Evolutionary conservation across 2,797 vertebrate genomes (phyloP).

Genomic region (Muraenolepis orangiensis): DNA sequence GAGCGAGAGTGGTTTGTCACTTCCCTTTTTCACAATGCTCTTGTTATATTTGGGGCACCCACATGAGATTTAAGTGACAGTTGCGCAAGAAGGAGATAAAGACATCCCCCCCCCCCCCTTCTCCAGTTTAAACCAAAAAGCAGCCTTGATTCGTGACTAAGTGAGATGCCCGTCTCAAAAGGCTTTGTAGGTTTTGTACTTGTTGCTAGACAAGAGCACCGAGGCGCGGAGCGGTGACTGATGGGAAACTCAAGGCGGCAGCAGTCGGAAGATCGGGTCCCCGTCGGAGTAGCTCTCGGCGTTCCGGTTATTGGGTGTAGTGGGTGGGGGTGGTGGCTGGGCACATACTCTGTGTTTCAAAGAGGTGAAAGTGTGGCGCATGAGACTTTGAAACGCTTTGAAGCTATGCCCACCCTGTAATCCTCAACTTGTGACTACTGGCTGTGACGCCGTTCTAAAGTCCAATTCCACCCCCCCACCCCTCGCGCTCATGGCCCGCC

Average conservation of each 20-base stretch:
- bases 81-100: conserved; percentile 6
- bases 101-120: not conserved
- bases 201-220: conserved; percentile 7
- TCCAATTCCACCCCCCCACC: conserved; percentile 39
- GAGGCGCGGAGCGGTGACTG: not conserved
- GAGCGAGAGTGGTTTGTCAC: conserved; percentile 22
- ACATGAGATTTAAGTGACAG: conserved; percentile 7
- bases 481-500: conserved; percentile 14
- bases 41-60: conserved; percentile 25
- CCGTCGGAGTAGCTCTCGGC: not conserved
- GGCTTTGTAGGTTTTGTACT: not conserved
- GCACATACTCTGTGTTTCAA: conserved; percentile 16
- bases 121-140: conserved; percentile 6
- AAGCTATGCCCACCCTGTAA: conserved; percentile 65
- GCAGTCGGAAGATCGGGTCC: not conserved
- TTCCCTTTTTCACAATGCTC: conserved; percentile 23
- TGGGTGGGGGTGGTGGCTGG: not conserved
- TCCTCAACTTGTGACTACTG: conserved; percentile 70
- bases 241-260: not conserved
- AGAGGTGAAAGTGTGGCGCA: conserved; percentile 48
- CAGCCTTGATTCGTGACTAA: not conserved
- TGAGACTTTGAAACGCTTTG: conserved; percentile 61
- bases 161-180: not conserved
- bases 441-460: conserved; percentile 61
- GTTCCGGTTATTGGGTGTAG: not conserved